Conservation (phyloP, 1,140 invertebrate genomes). For the Episyrphus balteatus region DNA sequence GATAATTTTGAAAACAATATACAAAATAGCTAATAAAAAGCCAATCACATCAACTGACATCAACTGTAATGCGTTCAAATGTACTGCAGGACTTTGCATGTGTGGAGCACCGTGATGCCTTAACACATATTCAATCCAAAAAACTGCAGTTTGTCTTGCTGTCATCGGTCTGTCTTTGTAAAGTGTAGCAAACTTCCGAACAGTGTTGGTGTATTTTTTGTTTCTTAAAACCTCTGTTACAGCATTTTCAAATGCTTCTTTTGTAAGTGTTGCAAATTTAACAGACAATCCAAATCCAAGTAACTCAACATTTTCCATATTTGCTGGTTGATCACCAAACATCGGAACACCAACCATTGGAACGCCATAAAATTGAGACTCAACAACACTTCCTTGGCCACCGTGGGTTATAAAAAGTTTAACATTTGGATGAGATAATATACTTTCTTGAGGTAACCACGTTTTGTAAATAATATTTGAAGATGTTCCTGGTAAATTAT, state of each 20-base stretch:
- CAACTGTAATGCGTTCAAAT: conserved; percentile 2
- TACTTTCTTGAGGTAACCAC: conserved; percentile 45
- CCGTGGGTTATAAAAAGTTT: conserved; percentile 42
- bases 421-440: conserved; percentile 37
- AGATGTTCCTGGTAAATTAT: conserved; percentile 14
- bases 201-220: conserved; percentile 6
- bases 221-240: conserved; percentile 13
- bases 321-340: conserved; percentile 34
- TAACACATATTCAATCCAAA: conserved; percentile 18
- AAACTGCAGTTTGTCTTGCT: conserved; percentile 7
- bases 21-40: too few species aligned
- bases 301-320: conserved; percentile 36
- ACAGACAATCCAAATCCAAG: conserved; percentile 36
- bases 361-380: conserved; percentile 37
- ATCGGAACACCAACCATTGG: conserved; percentile 39
- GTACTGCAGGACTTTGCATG: conserved; percentile 19
- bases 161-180: conserved; percentile 13
- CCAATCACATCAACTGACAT: too few species aligned
- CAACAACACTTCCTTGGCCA: conserved; percentile 38
- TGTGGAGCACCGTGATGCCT: conserved; percentile 32
- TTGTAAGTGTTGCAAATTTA: conserved; percentile 10
- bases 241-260: conserved; percentile 8
- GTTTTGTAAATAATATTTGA: conserved; percentile 41
- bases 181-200: conserved; percentile 7
- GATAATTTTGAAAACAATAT: too few species aligned